Percentiles rank a stretch among this genome's conserved stretches.
phyloP scores from a whole-genome alignment of 2,797 vertebrate genomes.

The Remorina albescens region DNA sequence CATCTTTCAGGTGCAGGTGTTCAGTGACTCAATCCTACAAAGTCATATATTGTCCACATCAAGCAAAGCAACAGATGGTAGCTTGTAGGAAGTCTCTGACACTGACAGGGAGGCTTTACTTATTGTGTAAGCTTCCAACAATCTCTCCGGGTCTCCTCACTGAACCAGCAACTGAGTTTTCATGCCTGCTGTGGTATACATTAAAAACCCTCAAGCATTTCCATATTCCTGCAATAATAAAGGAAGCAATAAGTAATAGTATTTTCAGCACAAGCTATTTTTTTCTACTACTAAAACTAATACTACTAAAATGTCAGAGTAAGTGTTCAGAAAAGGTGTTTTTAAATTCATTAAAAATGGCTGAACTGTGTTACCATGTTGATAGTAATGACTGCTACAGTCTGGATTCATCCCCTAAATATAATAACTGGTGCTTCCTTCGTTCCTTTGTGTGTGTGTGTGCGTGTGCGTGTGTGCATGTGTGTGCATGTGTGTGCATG shows the following conservation, averaged over 20 bases:
- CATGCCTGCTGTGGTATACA: neutral
- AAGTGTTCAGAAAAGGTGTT: neutral
- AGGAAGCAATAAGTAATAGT: neutral
- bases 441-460: neutral
- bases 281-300: no score
- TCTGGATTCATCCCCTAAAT: neutral
- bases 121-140: slow-evolving; percentile 41
- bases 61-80: slow-evolving; percentile 55
- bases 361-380: neutral
- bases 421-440: neutral
- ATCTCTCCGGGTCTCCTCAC: slow-evolving; percentile 11
- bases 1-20: neutral
- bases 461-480: no score
- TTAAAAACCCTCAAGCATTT: neutral
- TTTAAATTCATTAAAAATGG: neutral
- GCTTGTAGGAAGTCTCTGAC: slow-evolving; percentile 39
- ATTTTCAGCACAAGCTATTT: neutral
- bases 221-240: neutral
- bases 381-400: no score
- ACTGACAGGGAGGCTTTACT: slow-evolving; percentile 42
- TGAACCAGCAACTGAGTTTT: neutral
- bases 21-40: neutral
- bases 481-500: neutral
- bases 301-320: neutral
- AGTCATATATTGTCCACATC: slow-evolving; percentile 18